These are phyloP conservation scores for Himalopsyche phryganea DNA, from an alignment of 1,140 invertebrate species.

Conservation along the genomic window DNA sequence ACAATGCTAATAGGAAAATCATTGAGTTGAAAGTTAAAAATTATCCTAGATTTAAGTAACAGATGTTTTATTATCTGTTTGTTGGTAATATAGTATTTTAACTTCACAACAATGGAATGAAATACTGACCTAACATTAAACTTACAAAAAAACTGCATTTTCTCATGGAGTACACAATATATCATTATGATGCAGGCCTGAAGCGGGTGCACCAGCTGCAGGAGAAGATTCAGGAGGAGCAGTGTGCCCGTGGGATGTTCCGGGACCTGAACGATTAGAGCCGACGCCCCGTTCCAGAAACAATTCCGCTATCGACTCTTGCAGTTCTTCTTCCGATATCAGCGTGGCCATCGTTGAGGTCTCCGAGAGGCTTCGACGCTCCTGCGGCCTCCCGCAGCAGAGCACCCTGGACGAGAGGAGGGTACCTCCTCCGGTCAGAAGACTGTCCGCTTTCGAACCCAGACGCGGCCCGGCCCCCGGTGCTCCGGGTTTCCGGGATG, in stretches of 20 bases:
- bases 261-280: conserved; percentile 36
- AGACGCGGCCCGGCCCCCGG: conserved; percentile 42
- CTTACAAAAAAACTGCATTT: no score
- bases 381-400: conserved; percentile 60
- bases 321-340: conserved; percentile 68
- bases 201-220: conserved; percentile 38
- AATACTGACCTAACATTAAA: no score
- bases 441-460: conserved; percentile 49
- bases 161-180: no score
- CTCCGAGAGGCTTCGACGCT: conserved; percentile 56
- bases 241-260: conserved; percentile 37
- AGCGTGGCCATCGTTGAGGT: conserved; percentile 59
- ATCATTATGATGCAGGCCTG: no score
- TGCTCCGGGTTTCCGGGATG: conserved; percentile 36
- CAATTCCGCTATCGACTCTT: conserved; percentile 48
- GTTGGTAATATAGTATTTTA: no score
- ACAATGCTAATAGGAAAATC: no score
- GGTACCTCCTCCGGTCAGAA: conserved; percentile 47
- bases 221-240: conserved; percentile 37
- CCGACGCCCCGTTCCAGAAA: conserved; percentile 37
- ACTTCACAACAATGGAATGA: no score
- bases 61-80: no score
- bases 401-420: conserved; percentile 55
- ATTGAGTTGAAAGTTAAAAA: no score
- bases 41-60: no score